phyloP scores from a whole-genome alignment of 2,113 vertebrate genomes.

The Gambusia affinis region DNA sequence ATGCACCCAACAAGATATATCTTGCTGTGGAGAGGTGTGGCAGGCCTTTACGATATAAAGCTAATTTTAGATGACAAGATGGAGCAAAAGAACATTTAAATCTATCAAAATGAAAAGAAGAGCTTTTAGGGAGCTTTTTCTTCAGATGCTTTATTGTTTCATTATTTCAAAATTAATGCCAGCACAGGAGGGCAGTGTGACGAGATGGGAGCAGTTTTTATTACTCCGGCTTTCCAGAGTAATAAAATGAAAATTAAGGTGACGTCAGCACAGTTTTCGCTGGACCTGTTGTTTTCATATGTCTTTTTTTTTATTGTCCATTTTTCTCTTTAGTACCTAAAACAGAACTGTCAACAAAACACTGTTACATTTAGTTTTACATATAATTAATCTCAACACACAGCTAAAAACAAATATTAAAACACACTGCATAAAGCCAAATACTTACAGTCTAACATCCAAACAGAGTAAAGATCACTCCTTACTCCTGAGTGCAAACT shows the following conservation, averaged over 20 bases:
- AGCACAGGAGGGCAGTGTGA: background rate
- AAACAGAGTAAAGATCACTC: too few relatives aligned
- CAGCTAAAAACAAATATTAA: background rate
- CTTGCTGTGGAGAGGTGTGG: background rate
- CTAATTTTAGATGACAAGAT: background rate
- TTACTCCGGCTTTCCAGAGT: background rate
- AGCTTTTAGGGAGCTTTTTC: background rate
- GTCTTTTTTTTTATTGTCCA: background rate
- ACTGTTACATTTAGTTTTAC: background rate
- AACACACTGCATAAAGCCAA: background rate
- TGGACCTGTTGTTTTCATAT: background rate
- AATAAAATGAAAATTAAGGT: background rate
- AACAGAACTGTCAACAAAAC: background rate
- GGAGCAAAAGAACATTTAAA: background rate
- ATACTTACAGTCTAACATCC: too few relatives aligned
- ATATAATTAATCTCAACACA: background rate
- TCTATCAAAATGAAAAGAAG: background rate
- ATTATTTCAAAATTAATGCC: background rate
- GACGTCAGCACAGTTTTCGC: background rate
- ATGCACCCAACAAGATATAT: background rate
- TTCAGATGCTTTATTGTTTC: background rate
- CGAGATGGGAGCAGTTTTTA: background rate
- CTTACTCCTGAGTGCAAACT: too few relatives aligned
- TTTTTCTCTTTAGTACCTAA: background rate
- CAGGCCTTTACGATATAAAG: background rate